phyloP scores from a whole-genome alignment of 1,140 invertebrate species.

The Drosophila nigromelanica region DNA sequence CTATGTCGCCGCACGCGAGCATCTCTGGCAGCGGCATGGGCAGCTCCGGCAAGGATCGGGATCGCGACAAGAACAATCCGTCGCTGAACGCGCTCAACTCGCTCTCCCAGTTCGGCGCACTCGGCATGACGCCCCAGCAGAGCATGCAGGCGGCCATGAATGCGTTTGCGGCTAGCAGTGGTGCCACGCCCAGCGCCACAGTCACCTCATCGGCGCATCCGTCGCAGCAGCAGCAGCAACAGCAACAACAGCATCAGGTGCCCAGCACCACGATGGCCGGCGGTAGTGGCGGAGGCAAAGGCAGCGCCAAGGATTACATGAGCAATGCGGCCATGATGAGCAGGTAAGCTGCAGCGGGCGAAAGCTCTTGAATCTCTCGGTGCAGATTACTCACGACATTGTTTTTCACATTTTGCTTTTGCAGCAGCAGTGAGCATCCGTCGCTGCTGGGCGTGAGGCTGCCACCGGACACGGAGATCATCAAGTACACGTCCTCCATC shows the following conservation, averaged over 20 bases:
- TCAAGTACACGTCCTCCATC: constrained; percentile 93
- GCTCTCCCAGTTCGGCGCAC: constrained; percentile 76
- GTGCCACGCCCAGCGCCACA: constrained; percentile 49
- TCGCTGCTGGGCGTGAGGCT: constrained; percentile 91
- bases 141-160: constrained; percentile 84
- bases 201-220: constrained; percentile 57
- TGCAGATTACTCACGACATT: background rate
- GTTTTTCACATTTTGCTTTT: no score
- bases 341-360: constrained; percentile 81
- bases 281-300: constrained; percentile 35
- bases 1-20: constrained; percentile 55
- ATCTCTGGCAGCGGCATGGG: constrained; percentile 32
- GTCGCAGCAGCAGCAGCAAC: constrained; percentile 50
- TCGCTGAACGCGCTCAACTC: constrained; percentile 82
- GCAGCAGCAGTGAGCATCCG: constrained; percentile 88
- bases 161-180: constrained; percentile 75
- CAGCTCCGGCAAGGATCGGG: constrained; percentile 33
- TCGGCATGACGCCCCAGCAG: constrained; percentile 81
- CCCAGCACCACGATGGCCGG: constrained; percentile 39
- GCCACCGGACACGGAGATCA: constrained; percentile 94
- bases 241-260: constrained; percentile 38
- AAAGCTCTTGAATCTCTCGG: no score
- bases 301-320: constrained; percentile 77
- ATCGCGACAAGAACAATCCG: constrained; percentile 77
- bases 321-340: constrained; percentile 84